Evolutionary conservation across 2,888 invertebrate genomes (phyloP).

Genomic region (Melanostoma scalare): DNA sequence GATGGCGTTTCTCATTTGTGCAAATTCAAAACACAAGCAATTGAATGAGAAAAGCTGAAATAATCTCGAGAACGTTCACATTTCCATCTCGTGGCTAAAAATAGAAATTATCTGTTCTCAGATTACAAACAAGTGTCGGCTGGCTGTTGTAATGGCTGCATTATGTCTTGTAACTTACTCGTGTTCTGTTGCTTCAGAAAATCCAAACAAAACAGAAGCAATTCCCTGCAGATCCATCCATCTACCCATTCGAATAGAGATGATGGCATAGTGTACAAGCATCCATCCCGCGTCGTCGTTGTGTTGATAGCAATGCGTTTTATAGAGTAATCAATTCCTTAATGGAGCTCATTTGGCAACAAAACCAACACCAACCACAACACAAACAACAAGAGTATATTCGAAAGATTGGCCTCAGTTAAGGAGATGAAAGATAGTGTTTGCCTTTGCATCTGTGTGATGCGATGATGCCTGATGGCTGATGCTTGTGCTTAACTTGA

Average conservation of each 20-base stretch:
- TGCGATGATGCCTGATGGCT: background rate
- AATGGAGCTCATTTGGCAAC: constrained; percentile 54
- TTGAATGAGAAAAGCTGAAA: constrained; percentile 20
- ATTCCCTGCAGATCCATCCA: constrained; percentile 55
- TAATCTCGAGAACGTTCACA: constrained; percentile 18
- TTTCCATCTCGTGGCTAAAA: constrained; percentile 34
- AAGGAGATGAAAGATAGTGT: constrained; percentile 22
- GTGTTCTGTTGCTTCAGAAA: background rate
- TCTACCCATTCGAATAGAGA: constrained; percentile 14
- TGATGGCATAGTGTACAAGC: constrained; percentile 25
- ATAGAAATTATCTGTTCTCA: constrained; percentile 55
- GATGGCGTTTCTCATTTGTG: background rate
- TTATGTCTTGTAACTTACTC: too few relatives aligned
- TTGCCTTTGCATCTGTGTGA: background rate
- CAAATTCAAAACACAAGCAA: constrained; percentile 14
- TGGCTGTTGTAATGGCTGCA: too few relatives aligned
- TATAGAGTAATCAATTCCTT: constrained; percentile 55
- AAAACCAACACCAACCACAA: too few relatives aligned
- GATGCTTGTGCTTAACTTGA: constrained; percentile 8
- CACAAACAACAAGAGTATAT: background rate
- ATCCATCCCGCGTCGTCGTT: constrained; percentile 17
- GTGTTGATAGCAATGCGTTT: constrained; percentile 56
- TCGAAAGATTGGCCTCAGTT: constrained; percentile 13
- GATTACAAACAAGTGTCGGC: constrained; percentile 39
- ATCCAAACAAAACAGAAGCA: constrained; percentile 43